Evolutionary conservation across 1,140 invertebrate species (phyloP), one percentile per base, ranked within the genome.

Genomic region (Amphibalanus amphitrite): DNA sequence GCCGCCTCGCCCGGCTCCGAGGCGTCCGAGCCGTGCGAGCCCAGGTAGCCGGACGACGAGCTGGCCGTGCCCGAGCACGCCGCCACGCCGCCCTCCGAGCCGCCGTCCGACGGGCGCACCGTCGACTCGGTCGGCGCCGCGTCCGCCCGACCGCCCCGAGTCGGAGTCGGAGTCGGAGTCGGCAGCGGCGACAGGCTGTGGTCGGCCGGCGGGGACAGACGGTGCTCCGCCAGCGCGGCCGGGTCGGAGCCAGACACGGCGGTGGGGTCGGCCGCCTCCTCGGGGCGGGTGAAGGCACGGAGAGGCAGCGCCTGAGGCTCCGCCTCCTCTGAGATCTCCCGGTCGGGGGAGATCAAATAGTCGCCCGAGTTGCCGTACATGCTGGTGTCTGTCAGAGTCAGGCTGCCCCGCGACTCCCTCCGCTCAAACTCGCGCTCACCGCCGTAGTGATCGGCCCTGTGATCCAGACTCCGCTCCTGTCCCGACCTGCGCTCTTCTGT

Each of bases 1-100:
- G 72, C 72, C 33, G 33, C 73, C 69, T 77, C 75, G 29, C 75
- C 76, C 15, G 75, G 71, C 70, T 77, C 75, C 1, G 75, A 75
- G 72, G 75, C 76, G 0, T 73, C 76, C 25, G 75, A 71, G 47
- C 76, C 76, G 71, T 77, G 75, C 23, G 76, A 59, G 17, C 47
- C 47, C 47, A 59, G 47, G 47, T 59, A 59, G 13, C 47, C 47
- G 6, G 47, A 59, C 6, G 47, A 59, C 47, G 47, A 59, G 47
- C 47, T 59, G 47, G 47, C 47, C 47, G 47, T 59, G 17, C 47
- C 47, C 47, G 47, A 59, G 47, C 47, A 59, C 13, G 47, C 47
- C 13, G 47, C 47, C 17, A 23, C 13, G 13, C 13, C 47, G 47
- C 47, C 23, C 47, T 59, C 47, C 10, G 20, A 13, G 10, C 10